Evolutionary conservation across 1,140 invertebrate genomes (phyloP).

Genomic region (Thaumatotibia leucotreta): DNA sequence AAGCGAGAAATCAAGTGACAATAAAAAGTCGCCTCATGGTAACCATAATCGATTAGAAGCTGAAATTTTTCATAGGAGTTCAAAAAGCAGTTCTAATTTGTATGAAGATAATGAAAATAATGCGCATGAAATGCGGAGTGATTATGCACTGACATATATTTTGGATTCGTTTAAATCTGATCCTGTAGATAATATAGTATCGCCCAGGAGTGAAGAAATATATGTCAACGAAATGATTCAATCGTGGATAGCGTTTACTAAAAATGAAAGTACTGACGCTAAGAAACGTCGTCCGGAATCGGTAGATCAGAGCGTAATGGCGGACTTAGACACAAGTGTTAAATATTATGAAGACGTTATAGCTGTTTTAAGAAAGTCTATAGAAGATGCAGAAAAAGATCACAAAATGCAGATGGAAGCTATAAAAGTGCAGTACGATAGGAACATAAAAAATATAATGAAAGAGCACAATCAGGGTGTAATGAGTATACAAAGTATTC

Average conservation of each 20-base stretch:
- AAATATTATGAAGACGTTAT: constrained; percentile 52
- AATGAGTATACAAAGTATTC: constrained; percentile 57
- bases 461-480: constrained; percentile 67
- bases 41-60: constrained; percentile 27
- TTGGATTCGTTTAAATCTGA: background rate
- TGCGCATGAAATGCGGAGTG: constrained; percentile 1
- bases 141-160: constrained; percentile 47
- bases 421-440: constrained; percentile 62
- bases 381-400: constrained; percentile 56
- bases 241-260: background rate
- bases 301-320: constrained; percentile 41
- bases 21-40: constrained; percentile 27
- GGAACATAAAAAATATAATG: constrained; percentile 58
- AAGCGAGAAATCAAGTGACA: background rate
- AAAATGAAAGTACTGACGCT: constrained; percentile 16
- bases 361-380: constrained; percentile 37
- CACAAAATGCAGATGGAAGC: constrained; percentile 60
- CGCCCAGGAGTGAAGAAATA: constrained; percentile 24
- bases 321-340: constrained; percentile 39
- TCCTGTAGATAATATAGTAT: background rate
- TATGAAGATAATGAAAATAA: constrained; percentile 10
- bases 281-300: constrained; percentile 21
- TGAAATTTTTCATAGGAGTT: constrained; percentile 26
- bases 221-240: background rate
- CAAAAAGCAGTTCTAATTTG: constrained; percentile 14